A percentile compares a stretch with the other conserved stretches of the same genome.
phyloP scores from a whole-genome alignment of 2,888 invertebrate genomes.

The Pyrgus malvae region DNA sequence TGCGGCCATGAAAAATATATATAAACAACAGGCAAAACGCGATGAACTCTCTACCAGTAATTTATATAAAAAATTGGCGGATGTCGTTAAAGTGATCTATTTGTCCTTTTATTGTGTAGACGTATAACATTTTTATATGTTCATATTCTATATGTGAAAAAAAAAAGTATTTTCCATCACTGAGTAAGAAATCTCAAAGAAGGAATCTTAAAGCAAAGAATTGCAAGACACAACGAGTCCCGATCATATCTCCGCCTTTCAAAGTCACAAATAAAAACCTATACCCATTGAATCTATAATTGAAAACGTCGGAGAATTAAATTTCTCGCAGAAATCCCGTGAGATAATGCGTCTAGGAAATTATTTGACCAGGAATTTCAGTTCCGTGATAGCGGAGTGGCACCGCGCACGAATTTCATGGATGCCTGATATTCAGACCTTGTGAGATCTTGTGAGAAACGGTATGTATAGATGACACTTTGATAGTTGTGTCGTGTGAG shows the following conservation, averaged over 20 bases:
- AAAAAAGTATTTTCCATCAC: too few relatives aligned
- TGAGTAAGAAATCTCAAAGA: background rate
- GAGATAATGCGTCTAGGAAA: constrained; percentile 33
- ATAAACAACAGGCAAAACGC: too few relatives aligned
- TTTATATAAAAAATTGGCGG: too few relatives aligned
- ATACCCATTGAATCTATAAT: constrained; percentile 15
- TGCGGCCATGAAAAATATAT: too few relatives aligned
- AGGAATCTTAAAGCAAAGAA: background rate
- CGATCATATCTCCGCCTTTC: constrained; percentile 8
- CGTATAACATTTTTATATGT: too few relatives aligned
- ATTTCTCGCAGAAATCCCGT: constrained; percentile 32
- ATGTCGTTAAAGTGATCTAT: too few relatives aligned
- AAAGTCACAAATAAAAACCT: background rate
- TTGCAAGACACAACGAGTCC: background rate
- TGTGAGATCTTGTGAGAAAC: too few relatives aligned
- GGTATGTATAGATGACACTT: too few relatives aligned
- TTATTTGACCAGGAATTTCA: constrained; percentile 51
- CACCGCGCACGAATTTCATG: constrained; percentile 42
- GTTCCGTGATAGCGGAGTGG: constrained; percentile 34
- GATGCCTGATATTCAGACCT: constrained; percentile 39
- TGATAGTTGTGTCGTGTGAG: background rate
- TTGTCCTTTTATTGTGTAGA: too few relatives aligned
- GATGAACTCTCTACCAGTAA: too few relatives aligned
- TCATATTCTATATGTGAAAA: too few relatives aligned
- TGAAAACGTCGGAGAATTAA: constrained; percentile 31